Evolutionary conservation across 2,797 vertebrate genomes (phyloP).

Genomic region (Microchirus variegatus): DNA sequence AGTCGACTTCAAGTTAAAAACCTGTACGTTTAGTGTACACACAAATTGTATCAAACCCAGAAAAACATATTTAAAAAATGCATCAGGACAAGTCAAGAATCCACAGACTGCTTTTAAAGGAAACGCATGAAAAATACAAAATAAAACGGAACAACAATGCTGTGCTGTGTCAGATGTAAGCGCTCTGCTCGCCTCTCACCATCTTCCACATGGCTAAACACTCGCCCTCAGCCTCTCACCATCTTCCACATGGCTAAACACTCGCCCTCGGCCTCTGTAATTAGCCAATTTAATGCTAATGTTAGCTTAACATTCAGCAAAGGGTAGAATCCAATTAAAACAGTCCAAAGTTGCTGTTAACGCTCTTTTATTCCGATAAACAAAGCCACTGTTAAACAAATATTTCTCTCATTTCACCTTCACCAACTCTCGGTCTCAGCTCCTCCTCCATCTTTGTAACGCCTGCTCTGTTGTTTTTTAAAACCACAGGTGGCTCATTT

Average conservation of each 20-base stretch:
- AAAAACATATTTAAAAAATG: too few relatives aligned
- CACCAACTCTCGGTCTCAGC: background rate
- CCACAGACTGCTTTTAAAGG: too few relatives aligned
- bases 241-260: conserved; percentile 24
- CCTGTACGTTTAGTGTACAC: too few relatives aligned
- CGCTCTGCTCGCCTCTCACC: conserved; percentile 1
- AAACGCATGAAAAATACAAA: too few relatives aligned
- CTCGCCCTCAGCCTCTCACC: conserved; percentile 1
- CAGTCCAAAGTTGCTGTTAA: background rate
- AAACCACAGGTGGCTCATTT: conserved; percentile 95
- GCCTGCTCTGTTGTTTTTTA: background rate
- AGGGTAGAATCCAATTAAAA: conserved; percentile 30
- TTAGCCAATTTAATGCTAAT: conserved; percentile 44
- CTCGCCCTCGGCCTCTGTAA: conserved; percentile 11
- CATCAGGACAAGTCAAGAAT: too few relatives aligned
- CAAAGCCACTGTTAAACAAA: background rate
- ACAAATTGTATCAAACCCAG: too few relatives aligned
- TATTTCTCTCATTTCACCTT: too few relatives aligned
- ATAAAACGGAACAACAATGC: too few relatives aligned
- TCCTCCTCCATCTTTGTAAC: background rate
- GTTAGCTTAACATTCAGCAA: conserved; percentile 19
- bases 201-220: conserved; percentile 24
- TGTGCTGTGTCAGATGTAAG: background rate
- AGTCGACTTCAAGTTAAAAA: too few relatives aligned
- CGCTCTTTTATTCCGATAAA: conserved; percentile 18